Base-by-base conservation (phyloP, 2,113 vertebrate species). In the Camelus dromedarius region DNA sequence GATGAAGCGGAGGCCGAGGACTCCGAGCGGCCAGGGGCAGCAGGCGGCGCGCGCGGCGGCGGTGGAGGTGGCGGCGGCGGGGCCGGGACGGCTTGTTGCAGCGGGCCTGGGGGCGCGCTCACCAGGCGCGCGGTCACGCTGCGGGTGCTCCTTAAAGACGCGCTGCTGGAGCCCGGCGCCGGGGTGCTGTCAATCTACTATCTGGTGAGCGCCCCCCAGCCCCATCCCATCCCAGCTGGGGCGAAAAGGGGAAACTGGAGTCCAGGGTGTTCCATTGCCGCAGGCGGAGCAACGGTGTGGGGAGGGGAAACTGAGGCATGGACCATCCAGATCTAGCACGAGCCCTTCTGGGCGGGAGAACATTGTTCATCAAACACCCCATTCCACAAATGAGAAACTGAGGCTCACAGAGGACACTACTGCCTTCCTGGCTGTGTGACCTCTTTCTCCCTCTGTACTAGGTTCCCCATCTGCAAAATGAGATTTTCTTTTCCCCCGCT, bases 101-200 rank as follows among this genome's bases (percentile, higher is more conserved):
- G 98, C 0, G 91, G 98, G 1, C 98, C 99, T 5, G 99, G 99
- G 4, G 99, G 99, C n/a, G 98, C 99, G 64, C 98, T 99, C 94
- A 99, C 99, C 42, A 98, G 99, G 91, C 98, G 99, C 0, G 99
- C 99, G 35, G 99, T 99, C 98, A 99, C 99, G 8, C 98, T 99
- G 92, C 97, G 99, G 0, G 99, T 99, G 38, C 99, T 99, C 81
- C 99, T 99, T 28, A 99, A 99, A 1, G 99, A 99, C 0, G 99
- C 99, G 46, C 98, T 99, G 98, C 99, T 99, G 85, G 99, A 99
- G 97, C 99, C 99, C 0, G 99, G 99, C 46, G 98, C 99, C 0
- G 99, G 99, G 0, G 99, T 99, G 79, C 98, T 99, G 30, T 99
- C 99, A 83, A 99, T 99, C 97, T 99, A 99, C 97, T 99, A 99